Evolutionary conservation across 2,797 vertebrate species (phyloP).

Genomic region (Poecilia gillii): DNA sequence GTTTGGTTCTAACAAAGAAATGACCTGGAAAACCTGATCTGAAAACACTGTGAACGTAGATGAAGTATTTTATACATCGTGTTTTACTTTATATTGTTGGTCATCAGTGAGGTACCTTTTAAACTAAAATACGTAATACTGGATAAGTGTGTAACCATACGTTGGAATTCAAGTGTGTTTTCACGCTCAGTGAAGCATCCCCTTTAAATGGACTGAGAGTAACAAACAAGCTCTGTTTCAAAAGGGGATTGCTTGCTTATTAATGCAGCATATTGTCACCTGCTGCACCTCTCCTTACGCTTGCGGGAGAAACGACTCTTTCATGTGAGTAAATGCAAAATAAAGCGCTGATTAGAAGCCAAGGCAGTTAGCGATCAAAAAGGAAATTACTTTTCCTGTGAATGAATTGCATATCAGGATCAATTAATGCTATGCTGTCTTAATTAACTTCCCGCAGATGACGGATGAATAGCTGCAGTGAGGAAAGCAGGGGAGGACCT

Average conservation of each 20-base stretch:
- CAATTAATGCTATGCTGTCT: conserved; percentile 69
- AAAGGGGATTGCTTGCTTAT: conserved; percentile 36
- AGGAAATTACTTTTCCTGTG: conserved; percentile 70
- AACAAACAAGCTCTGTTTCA: conserved; percentile 35
- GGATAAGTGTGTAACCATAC: background rate
- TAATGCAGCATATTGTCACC: conserved; percentile 48
- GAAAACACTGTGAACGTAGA: background rate
- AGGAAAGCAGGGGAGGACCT: conserved; percentile 9
- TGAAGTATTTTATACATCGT: background rate
- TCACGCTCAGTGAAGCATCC: conserved; percentile 1
- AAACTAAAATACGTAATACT: background rate
- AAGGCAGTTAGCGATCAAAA: conserved; percentile 63
- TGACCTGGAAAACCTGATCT: conserved; percentile 14
- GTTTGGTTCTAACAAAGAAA: conserved; percentile 2
- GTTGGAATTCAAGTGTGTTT: background rate
- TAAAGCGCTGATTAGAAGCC: conserved; percentile 65
- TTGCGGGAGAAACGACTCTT: conserved; percentile 33
- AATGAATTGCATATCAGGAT: conserved; percentile 72
- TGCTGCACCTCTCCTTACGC: conserved; percentile 17
- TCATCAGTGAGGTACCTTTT: background rate
- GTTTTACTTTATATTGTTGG: background rate
- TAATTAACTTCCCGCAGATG: conserved; percentile 66
- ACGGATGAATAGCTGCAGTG: conserved; percentile 37
- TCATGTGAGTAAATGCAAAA: conserved; percentile 52
- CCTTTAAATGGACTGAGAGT: conserved; percentile 21